These are phyloP conservation scores for Coreoperca whiteheadi DNA, from an alignment of 2,113 vertebrate genomes.

Conservation along the genomic window DNA sequence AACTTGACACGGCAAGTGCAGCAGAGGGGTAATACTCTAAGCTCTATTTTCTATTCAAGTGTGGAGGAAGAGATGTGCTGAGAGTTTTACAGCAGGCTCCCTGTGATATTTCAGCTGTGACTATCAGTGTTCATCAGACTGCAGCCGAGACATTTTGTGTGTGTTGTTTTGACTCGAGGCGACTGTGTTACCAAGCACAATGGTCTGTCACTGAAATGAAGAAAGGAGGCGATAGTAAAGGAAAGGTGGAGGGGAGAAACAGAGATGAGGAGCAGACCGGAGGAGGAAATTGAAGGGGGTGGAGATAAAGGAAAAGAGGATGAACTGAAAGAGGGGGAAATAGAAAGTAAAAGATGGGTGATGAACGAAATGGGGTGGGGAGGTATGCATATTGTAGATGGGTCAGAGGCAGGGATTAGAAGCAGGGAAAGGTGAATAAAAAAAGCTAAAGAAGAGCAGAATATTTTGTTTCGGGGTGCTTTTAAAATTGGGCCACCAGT, in stretches of 20 bases:
- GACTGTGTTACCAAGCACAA: constrained; percentile 10
- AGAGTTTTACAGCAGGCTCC: constrained; percentile 16
- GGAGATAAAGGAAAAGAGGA: background rate
- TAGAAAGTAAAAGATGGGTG: background rate
- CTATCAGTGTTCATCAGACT: constrained; percentile 42
- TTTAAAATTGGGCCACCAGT: constrained; percentile 38
- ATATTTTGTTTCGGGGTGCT: constrained; percentile 14
- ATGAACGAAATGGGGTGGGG: background rate
- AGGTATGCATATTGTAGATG: background rate
- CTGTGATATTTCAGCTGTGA: constrained; percentile 58
- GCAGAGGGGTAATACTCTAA: background rate
- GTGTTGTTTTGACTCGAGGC: constrained; percentile 56
- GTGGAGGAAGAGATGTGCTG: constrained; percentile 9
- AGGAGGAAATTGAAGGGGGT: background rate
- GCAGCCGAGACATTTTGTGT: constrained; percentile 32
- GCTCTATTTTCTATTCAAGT: constrained; percentile 1
- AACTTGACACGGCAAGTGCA: background rate
- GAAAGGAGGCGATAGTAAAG: background rate
- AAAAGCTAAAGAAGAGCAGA: background rate
- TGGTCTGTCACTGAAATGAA: constrained; percentile 17
- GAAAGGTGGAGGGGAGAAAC: constrained; percentile 15
- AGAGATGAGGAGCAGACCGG: background rate
- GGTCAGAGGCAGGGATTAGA: background rate
- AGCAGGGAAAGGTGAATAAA: background rate
- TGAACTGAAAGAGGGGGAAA: background rate